These are phyloP conservation scores for Caenorhabditis sp. DNA, from an alignment of 2,888 invertebrate genomes.

Conservation along the genomic window DNA sequence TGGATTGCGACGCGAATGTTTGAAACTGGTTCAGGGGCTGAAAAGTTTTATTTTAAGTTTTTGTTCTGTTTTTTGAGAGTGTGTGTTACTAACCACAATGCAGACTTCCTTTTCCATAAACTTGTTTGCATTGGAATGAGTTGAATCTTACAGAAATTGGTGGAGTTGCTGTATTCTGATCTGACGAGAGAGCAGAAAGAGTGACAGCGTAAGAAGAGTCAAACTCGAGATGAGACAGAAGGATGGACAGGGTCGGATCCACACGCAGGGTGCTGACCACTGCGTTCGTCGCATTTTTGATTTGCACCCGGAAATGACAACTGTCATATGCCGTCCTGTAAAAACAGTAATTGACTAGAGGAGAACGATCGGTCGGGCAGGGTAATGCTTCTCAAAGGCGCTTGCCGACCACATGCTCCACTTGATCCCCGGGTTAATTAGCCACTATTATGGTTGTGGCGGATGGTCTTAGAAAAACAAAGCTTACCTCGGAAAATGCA, in stretches of 20 bases:
- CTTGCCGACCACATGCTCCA: slow-evolving; percentile 39
- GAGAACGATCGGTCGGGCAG: slow-evolving; percentile 16
- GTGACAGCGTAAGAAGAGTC: slow-evolving; percentile 70
- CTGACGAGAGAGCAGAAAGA: slow-evolving; percentile 62
- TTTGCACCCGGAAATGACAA: slow-evolving; percentile 68
- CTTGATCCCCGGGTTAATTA: slow-evolving; percentile 48
- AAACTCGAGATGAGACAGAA: slow-evolving; percentile 71
- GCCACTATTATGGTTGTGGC: slow-evolving; percentile 41
- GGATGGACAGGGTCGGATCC: slow-evolving; percentile 66
- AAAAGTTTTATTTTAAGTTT: too few species aligned
- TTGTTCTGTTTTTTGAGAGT: too few species aligned
- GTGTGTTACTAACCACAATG: slow-evolving; percentile 80
- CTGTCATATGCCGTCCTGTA: slow-evolving; percentile 68
- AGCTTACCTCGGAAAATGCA: slow-evolving; percentile 69
- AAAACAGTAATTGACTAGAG: slow-evolving; percentile 32
- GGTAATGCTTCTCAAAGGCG: slow-evolving; percentile 29
- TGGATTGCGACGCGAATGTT: slow-evolving; percentile 72
- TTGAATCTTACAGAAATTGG: slow-evolving; percentile 67
- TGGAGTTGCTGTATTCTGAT: slow-evolving; percentile 41
- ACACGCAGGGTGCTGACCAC: slow-evolving; percentile 56
- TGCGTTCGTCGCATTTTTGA: slow-evolving; percentile 64
- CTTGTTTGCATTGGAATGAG: slow-evolving; percentile 76
- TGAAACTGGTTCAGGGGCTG: slow-evolving; percentile 79
- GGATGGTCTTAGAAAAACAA: slow-evolving; percentile 40
- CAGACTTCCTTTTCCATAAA: slow-evolving; percentile 78